Percentiles rank a stretch among this genome's conserved stretches.
phyloP scores from a whole-genome alignment of 2,888 invertebrate species.

The Anoplius nigerrimus region DNA sequence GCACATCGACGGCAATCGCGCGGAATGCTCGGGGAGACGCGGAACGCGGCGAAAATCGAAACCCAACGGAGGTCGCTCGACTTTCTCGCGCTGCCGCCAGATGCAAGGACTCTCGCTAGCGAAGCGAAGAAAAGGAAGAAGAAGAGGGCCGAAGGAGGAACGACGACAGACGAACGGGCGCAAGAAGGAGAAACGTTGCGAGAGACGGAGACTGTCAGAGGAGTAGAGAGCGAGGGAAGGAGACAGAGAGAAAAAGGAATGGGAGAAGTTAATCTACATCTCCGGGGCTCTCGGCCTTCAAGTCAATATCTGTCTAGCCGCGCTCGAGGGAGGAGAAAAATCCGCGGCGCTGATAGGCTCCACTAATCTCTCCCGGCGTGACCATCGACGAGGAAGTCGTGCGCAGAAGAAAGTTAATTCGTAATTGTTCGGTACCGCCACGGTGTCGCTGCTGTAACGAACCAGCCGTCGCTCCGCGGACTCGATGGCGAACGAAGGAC shows the following conservation, averaged over 20 bases:
- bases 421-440: constrained; percentile 40
- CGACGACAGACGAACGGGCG: no score
- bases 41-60: constrained; percentile 15
- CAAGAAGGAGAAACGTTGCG: no score
- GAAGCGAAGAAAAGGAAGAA: no score
- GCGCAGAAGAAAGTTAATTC: constrained; percentile 54
- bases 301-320: background rate
- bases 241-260: constrained; percentile 9
- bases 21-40: background rate
- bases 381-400: constrained; percentile 45
- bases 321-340: background rate
- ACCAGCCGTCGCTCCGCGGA: constrained; percentile 27
- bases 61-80: constrained; percentile 19
- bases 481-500: constrained; percentile 12
- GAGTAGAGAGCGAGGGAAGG: background rate
- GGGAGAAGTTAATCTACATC: constrained; percentile 34
- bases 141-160: constrained; percentile 11
- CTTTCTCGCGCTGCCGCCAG: constrained; percentile 32
- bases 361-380: constrained; percentile 15
- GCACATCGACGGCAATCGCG: no score
- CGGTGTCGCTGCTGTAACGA: constrained; percentile 30
- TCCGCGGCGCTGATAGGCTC: constrained; percentile 21
- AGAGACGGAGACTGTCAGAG: no score
- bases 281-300: constrained; percentile 28
- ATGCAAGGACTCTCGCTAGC: constrained; percentile 30